Evolutionary conservation across 2,113 vertebrate genomes (phyloP).

Genomic region (Athene cunicularia): DNA sequence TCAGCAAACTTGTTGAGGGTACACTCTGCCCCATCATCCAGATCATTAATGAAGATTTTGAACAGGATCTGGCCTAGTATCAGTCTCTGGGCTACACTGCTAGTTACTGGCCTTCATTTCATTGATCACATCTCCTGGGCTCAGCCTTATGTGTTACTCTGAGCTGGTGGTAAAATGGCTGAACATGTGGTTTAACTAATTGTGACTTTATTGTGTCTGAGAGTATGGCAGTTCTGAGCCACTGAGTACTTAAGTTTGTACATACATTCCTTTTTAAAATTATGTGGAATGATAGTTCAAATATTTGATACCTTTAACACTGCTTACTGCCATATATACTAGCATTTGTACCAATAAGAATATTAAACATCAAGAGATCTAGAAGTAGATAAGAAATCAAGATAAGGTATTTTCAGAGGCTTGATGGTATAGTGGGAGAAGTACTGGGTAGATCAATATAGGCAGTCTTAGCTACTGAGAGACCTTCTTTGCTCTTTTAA

Average conservation of each 20-base stretch:
- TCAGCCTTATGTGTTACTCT: background rate
- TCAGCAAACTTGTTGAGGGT: background rate
- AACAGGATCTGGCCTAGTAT: background rate
- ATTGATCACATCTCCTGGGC: background rate
- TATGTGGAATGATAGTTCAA: background rate
- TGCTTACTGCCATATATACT: background rate
- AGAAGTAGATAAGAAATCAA: background rate
- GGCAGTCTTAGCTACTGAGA: background rate
- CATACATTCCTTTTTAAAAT: background rate
- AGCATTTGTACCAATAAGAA: background rate
- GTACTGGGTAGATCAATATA: background rate
- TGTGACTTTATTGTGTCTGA: background rate
- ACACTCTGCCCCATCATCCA: background rate
- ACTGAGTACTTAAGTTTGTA: background rate
- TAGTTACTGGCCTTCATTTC: background rate
- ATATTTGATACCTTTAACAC: background rate
- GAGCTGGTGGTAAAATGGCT: background rate
- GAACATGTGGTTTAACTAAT: background rate
- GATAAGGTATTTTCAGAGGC: background rate
- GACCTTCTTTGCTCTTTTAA: background rate
- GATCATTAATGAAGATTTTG: background rate
- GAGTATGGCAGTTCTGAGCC: background rate
- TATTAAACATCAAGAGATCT: background rate
- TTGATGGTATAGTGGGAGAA: background rate
- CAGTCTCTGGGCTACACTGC: fast-evolving